Conservation (phyloP, 2,888 invertebrate species). For the Lepidochrysops patricia region DNA sequence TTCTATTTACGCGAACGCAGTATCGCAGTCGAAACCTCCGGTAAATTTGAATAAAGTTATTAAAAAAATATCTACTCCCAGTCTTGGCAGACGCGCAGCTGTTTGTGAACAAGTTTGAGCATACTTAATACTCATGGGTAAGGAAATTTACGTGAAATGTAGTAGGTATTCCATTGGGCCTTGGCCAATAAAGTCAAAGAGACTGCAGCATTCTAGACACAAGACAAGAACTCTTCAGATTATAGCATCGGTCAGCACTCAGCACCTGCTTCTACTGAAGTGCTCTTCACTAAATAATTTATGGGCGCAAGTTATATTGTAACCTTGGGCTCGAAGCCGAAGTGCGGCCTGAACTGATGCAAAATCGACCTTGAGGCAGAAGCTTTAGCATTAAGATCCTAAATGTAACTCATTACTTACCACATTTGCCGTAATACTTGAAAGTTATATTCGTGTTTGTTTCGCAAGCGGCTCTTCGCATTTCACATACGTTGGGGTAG, state of each 20-base stretch:
- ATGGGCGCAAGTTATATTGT: not conserved
- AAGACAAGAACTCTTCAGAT: not conserved
- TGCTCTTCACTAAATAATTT: not conserved
- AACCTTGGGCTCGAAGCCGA: not conserved
- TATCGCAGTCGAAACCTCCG: no score
- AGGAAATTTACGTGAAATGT: not conserved
- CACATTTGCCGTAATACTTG: constrained; percentile 90
- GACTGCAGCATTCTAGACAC: not conserved
- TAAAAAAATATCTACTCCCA: not conserved
- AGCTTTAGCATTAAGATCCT: no score
- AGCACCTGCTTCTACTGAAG: not conserved
- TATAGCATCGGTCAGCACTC: not conserved
- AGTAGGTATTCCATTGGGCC: not conserved
- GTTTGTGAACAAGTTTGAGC: not conserved
- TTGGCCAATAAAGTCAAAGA: not conserved
- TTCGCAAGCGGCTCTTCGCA: constrained; percentile 86
- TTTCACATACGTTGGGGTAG: constrained; percentile 89
- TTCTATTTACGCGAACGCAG: no score
- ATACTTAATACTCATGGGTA: not conserved
- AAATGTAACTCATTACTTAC: constrained; percentile 69
- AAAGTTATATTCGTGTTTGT: constrained; percentile 83
- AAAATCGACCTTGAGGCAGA: no score
- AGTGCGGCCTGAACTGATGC: no score
- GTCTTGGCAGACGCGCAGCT: not conserved
- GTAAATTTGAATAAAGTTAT: not conserved